Evolutionary conservation across 2,888 invertebrate species (phyloP).

Genomic region (Acanthosepion esculentum): DNA sequence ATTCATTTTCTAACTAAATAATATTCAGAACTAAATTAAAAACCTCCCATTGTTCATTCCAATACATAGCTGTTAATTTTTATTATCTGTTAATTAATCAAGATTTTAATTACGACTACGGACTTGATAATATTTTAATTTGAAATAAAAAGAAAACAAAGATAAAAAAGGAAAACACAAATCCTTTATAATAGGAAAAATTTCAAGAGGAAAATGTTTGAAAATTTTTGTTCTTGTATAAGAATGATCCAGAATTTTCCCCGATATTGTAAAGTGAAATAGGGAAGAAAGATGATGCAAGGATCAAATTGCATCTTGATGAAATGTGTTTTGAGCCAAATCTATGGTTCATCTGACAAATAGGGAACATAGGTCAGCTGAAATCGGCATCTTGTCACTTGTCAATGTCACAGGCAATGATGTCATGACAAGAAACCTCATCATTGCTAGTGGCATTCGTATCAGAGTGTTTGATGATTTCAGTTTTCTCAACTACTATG

Average conservation of each 20-base stretch:
- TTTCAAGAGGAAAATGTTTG: neutral
- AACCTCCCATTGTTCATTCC: neutral
- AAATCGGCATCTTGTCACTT: slow-evolving; percentile 2
- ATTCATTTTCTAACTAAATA: neutral
- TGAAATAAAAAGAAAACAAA: neutral
- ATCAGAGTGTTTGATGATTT: no score
- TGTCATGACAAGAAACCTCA: no score
- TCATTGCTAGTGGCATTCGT: no score
- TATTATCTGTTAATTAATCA: slow-evolving; percentile 4
- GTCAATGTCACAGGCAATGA: neutral
- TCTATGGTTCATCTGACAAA: neutral
- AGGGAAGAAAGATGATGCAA: neutral
- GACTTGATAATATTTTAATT: neutral
- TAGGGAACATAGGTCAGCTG: neutral
- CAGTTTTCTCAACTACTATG: no score
- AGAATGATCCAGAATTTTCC: neutral
- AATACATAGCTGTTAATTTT: neutral
- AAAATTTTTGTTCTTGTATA: neutral
- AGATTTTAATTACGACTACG: neutral
- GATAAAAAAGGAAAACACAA: neutral
- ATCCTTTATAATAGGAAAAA: neutral
- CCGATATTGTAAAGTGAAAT: neutral
- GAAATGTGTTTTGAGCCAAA: slow-evolving; percentile 4
- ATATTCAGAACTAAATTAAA: neutral
- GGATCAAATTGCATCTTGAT: neutral